These are phyloP conservation scores for Stenoptilia bipunctidactyla DNA, from an alignment of 2,888 invertebrate species.

Conservation along the genomic window DNA sequence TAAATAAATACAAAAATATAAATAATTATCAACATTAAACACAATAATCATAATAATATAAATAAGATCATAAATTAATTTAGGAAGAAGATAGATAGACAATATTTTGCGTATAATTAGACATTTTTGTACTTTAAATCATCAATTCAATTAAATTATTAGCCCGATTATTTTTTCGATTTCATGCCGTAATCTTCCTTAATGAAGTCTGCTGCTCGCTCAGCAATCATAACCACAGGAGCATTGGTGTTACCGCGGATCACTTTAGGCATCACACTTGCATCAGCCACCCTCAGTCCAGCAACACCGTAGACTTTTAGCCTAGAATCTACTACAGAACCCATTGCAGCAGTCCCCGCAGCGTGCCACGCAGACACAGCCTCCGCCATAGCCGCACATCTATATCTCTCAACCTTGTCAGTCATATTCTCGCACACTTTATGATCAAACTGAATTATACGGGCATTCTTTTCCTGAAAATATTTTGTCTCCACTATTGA, in stretches of 20 bases:
- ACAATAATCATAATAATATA: no score
- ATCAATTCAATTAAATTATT: no score
- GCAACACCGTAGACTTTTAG: conserved; percentile 32
- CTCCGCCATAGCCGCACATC: conserved; percentile 41
- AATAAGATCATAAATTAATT: no score
- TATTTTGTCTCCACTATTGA: conserved; percentile 32
- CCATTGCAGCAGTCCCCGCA: conserved; percentile 48
- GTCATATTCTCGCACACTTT: conserved; percentile 26
- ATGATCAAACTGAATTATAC: conserved; percentile 28
- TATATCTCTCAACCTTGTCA: conserved; percentile 36
- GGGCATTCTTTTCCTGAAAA: conserved; percentile 30
- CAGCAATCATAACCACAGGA: conserved; percentile 52
- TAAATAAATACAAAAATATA: no score
- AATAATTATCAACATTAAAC: no score
- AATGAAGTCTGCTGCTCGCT: conserved; percentile 43
- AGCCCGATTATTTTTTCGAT: conserved; percentile 7
- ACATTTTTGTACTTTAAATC: no score
- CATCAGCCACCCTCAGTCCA: conserved; percentile 43
- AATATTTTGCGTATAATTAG: no score
- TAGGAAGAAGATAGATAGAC: no score
- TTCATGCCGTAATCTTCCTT: conserved; percentile 22
- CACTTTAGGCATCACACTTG: conserved; percentile 44
- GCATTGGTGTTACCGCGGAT: conserved; percentile 51
- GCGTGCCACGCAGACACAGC: conserved; percentile 53
- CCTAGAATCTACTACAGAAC: conserved; percentile 33